These are phyloP conservation scores for Cladorhizidae sp. DNA, from an alignment of 37 sponge, comb jelly and placozoan genomes.

Conservation along the genomic window DNA sequence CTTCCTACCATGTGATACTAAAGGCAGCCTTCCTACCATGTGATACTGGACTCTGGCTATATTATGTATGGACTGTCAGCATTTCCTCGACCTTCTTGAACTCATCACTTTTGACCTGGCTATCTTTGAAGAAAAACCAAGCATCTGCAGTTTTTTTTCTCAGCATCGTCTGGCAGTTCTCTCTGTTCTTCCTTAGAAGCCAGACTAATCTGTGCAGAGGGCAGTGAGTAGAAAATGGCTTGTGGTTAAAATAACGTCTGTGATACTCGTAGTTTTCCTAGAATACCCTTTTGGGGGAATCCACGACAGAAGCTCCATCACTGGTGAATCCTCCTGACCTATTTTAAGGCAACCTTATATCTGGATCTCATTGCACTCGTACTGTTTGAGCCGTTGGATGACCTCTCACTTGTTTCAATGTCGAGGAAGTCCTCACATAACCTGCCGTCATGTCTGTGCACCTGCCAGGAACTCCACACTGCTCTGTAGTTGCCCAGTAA, in stretches of 20 bases:
- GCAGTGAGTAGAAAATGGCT: constrained; percentile 27
- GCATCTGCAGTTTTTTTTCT: constrained; percentile 6
- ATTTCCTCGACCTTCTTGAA: constrained; percentile 12
- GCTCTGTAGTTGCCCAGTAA: constrained; percentile 3
- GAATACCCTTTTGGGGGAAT: constrained; percentile 3
- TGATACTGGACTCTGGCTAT: constrained; percentile 13
- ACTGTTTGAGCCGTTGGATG: constrained; percentile 12
- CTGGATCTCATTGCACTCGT: neutral
- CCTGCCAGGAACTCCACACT: neutral
- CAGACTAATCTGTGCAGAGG: neutral
- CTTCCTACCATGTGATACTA: neutral
- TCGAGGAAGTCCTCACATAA: neutral
- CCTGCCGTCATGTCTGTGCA: neutral
- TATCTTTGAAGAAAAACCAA: constrained; percentile 17
- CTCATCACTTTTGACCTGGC: constrained; percentile 12
- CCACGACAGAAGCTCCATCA: constrained; percentile 19
- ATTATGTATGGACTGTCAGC: neutral
- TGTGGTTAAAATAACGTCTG: neutral
- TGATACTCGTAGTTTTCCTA: constrained; percentile 1
- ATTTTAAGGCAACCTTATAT: neutral
- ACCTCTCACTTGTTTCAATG: neutral
- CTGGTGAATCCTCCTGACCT: neutral
- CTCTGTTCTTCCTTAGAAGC: constrained; percentile 13
- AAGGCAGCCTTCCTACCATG: constrained; percentile 4
- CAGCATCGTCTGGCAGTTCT: constrained; percentile 18